Base-by-base conservation (phyloP, 2,888 invertebrate species). In the Aethes cnicana region DNA sequence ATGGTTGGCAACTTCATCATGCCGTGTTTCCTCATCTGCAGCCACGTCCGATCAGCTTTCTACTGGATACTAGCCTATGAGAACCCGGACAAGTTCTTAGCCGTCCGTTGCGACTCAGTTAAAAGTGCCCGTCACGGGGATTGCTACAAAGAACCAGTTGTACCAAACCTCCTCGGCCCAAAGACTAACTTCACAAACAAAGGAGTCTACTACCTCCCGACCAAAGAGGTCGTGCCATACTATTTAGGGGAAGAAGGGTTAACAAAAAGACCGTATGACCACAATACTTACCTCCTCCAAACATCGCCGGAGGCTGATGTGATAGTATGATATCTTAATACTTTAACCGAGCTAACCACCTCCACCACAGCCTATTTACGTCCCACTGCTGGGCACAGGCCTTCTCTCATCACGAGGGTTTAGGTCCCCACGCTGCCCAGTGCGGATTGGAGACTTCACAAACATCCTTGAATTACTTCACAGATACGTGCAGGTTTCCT, bases 21-120 rank as follows among this genome's bases (percentile, higher is more conserved):
- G 30, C 86, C 87, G 0, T 87, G 87, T 58, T 76, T 87, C 53
- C 68, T 73, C 36, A 57, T 86, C 2, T 88, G 88, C 71, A 86
- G 86, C 46, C 88, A 88, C 59, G 62, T 84, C 1, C 73, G 84
- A 2, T 62, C 88, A 0, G 82, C 74, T 0, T 55, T 75, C 52
- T 86, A 84, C 68, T 85, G 80, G 81, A 54, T 73, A 0, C 32
- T 72, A 0, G 73, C 87, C 0, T 63, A 63, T 44, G 59, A 55
- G 4, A 69, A 82, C 53, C 75, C 77, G 0, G 72, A 79, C 49
- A 66, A 80, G 36, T 88, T 87, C 57, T 9, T 79, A 21, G 84
- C 74, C 2, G 72, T 84, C 0, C 70, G 65, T 1, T 87, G 86
- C 58, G 63, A 74, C 1, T 70, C 81, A 0, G 68, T 86, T 0